These are phyloP conservation scores for Crotophaga sulcirostris DNA, from an alignment of 2,113 vertebrate species.

Conservation along the genomic window DNA sequence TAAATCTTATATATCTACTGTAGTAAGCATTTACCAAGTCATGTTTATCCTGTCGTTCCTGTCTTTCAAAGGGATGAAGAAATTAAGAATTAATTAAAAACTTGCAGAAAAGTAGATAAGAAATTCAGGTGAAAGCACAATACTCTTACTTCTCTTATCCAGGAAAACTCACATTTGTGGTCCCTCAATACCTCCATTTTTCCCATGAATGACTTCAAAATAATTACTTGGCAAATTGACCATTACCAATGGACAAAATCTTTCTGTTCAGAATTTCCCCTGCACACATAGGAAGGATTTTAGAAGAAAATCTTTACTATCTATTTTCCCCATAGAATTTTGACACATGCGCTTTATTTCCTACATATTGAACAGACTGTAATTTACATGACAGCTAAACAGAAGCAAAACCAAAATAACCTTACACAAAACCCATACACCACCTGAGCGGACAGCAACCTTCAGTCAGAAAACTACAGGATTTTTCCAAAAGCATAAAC, in stretches of 20 bases:
- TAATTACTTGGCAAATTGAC: neutral
- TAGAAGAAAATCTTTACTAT: neutral
- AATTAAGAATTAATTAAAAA: neutral
- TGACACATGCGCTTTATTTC: neutral
- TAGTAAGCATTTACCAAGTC: neutral
- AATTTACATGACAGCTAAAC: neutral
- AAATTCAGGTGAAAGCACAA: neutral
- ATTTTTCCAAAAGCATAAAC: neutral
- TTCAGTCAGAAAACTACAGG: neutral
- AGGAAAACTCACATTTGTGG: neutral
- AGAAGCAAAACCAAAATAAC: neutral
- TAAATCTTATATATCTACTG: neutral
- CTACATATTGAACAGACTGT: neutral
- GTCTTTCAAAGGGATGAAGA: neutral
- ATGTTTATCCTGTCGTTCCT: neutral
- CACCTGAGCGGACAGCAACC: neutral
- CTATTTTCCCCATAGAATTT: neutral
- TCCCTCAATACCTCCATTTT: neutral
- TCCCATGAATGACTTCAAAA: neutral
- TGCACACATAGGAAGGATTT: neutral
- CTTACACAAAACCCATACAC: neutral
- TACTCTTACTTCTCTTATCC: neutral
- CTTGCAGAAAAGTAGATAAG: neutral
- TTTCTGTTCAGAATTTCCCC: neutral
- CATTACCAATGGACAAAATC: neutral